Evolutionary conservation across 2,888 invertebrate genomes (phyloP), one percentile per base, ranked within the genome.

Genomic region (Galerucella pusilla): DNA sequence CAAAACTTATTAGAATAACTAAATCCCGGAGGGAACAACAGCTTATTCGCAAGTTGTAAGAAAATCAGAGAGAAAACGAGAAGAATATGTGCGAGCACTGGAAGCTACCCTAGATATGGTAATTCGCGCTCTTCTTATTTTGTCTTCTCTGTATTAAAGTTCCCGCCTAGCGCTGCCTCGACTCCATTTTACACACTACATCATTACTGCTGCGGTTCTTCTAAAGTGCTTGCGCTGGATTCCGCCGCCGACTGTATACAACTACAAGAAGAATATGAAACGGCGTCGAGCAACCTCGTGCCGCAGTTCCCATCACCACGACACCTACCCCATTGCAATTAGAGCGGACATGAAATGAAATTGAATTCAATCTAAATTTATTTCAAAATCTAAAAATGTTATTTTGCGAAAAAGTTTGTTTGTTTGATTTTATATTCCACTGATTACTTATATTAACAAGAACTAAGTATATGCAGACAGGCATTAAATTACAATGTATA

Each of bases 151-250:
- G 69, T 74, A 74, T 74, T 74, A 74, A 74, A 74, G 69, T 74
- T 74, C 60, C 81, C 75, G 71, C 65, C 64, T 69, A 65, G 72
- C 69, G 81, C 79, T 81, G 79, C 82, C 82, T 81, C 81, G 78
- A 81, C 79, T 80, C 79, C 79, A 75, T 80, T 81, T 81, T 78
- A 81, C 82, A 81, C 82, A 82, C 83, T 82, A 82, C 81, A 83
- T 83, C 84, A 84, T 84, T 83, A 84, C 81, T 78, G 78, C 79
- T 79, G 79, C 77, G 79, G 79, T 77, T 80, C 79, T 79, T 77
- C 75, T 74, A 80, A 81, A 81, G 80, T 82, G 81, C 81, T 81
- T 77, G 74, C 81, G 77, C 77, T 80, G 82, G 80, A 82, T 79
- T 78, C 77, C 16, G 20, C 46, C 45, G 46, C 45, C 77, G 75